phyloP scores from a whole-genome alignment of 23 tunicate species.

The Aplidium turbinatum region DNA sequence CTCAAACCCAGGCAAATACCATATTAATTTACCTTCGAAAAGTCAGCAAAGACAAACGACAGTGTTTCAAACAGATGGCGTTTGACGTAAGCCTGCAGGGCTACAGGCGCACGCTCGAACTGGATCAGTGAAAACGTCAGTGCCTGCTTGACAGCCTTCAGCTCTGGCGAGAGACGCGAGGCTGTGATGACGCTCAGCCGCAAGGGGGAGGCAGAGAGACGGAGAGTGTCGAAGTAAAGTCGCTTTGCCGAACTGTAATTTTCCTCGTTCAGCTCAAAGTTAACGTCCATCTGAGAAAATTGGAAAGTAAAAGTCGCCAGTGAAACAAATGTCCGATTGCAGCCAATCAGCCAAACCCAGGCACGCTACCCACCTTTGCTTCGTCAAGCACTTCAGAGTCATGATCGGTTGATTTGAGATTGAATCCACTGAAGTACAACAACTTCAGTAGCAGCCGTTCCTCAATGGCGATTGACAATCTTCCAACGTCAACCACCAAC shows the following conservation, averaged over 20 bases:
- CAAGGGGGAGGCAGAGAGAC: conserved; percentile 47
- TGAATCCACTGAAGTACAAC: conserved; percentile 57
- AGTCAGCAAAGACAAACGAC: conserved; percentile 66
- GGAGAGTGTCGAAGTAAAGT: conserved; percentile 71
- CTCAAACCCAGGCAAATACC: too few species aligned
- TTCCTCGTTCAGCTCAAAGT: too few species aligned
- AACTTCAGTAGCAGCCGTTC: conserved; percentile 78
- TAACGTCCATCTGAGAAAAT: conserved; percentile 26
- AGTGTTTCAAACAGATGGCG: conserved; percentile 80
- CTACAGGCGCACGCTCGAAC: conserved; percentile 88
- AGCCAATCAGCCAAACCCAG: neutral
- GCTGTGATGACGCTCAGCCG: conserved; percentile 67
- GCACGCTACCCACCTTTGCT: conserved; percentile 39
- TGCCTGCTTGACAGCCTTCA: conserved; percentile 71
- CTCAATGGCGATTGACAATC: conserved; percentile 52
- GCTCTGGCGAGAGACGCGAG: conserved; percentile 52
- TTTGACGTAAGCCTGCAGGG: conserved; percentile 66
- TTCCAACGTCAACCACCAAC: conserved; percentile 45
- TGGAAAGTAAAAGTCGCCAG: too few species aligned
- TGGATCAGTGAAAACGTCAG: conserved; percentile 58
- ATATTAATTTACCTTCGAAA: conserved; percentile 51
- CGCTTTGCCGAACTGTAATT: conserved; percentile 38
- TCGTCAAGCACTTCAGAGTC: conserved; percentile 71
- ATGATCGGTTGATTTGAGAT: conserved; percentile 22
- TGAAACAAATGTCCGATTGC: neutral